phyloP scores from a whole-genome alignment of 2,888 invertebrate species.

The Hyppa rectilinea region DNA sequence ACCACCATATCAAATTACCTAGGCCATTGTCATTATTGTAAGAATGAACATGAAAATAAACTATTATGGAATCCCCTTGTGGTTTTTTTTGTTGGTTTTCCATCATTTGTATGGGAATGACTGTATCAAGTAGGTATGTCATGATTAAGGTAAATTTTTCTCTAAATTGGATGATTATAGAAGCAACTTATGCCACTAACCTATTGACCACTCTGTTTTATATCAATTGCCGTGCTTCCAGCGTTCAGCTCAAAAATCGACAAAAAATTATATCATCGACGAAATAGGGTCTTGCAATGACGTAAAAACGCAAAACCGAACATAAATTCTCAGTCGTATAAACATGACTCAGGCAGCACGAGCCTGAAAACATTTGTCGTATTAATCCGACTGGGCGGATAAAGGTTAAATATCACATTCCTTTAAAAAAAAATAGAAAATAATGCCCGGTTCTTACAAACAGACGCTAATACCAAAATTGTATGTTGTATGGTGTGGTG shows the following conservation, averaged over 20 bases:
- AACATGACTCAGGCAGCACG: too few species aligned
- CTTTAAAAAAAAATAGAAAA: background rate
- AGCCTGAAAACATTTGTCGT: too few species aligned
- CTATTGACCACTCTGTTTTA: too few species aligned
- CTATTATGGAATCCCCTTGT: background rate
- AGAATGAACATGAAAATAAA: constrained; percentile 36
- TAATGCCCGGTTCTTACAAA: too few species aligned
- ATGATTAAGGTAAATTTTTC: background rate
- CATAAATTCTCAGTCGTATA: too few species aligned
- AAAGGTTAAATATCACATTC: background rate
- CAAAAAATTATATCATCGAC: too few species aligned
- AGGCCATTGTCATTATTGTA: constrained; percentile 20
- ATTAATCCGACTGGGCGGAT: too few species aligned
- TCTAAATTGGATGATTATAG: background rate
- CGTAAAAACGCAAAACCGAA: too few species aligned
- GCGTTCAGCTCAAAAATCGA: too few species aligned
- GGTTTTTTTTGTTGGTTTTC: constrained; percentile 22
- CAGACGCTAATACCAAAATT: background rate
- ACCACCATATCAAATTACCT: constrained; percentile 27
- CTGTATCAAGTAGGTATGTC: background rate
- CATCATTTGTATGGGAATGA: constrained; percentile 4
- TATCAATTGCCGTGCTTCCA: too few species aligned
- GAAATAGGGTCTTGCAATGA: too few species aligned
- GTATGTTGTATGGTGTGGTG: too few species aligned
- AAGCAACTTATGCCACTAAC: background rate